These are phyloP conservation scores for Pocota personata DNA, from an alignment of 2,888 invertebrate species.

Conservation along the genomic window DNA sequence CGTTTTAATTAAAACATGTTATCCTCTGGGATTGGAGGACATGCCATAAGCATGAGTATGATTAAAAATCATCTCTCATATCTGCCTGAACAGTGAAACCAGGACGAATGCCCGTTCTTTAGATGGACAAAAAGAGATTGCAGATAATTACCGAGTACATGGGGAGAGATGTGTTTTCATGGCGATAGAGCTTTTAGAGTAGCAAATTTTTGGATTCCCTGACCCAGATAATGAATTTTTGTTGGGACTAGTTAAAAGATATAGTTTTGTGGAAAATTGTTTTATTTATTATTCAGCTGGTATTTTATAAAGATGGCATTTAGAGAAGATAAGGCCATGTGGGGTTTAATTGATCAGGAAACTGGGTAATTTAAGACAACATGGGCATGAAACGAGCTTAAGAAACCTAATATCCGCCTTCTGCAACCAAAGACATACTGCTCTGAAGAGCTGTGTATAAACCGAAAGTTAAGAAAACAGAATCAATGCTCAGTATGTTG, in stretches of 20 bases:
- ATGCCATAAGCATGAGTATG: slow-evolving; percentile 38
- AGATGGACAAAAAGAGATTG: neutral
- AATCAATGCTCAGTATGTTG: no score
- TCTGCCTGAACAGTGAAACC: neutral
- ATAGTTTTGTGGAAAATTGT: neutral
- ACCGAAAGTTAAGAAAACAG: no score
- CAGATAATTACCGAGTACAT: neutral
- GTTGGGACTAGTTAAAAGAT: neutral
- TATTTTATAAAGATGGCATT: neutral
- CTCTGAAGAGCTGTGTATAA: no score
- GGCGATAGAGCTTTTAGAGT: neutral
- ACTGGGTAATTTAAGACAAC: no score
- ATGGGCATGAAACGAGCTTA: no score
- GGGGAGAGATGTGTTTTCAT: neutral
- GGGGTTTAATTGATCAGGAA: no score
- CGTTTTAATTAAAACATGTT: slow-evolving; percentile 71
- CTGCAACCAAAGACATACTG: no score
- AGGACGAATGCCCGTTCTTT: slow-evolving; percentile 1
- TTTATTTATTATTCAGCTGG: neutral
- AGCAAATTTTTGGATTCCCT: slow-evolving; percentile 32
- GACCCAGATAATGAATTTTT: neutral
- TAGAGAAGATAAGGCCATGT: no score
- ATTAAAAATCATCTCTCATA: slow-evolving; percentile 60
- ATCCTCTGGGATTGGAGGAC: slow-evolving; percentile 51
- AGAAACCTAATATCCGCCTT: no score